Evolutionary conservation across 2,113 vertebrate genomes (phyloP), one percentile per base, ranked within the genome.

Genomic region (Microcebus tavaratra): DNA sequence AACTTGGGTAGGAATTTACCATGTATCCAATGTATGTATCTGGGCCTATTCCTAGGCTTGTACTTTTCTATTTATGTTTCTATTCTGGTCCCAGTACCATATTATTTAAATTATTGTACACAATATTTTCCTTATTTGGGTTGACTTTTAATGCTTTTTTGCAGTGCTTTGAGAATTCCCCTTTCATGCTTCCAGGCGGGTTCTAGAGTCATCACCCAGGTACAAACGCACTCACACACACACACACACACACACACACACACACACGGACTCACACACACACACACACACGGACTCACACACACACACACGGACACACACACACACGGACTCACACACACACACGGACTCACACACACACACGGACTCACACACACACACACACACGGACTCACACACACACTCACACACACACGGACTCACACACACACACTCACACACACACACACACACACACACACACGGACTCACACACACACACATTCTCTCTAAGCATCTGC

Each of bases 171-270:
- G 90, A 59, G 39, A 53, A 23, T 34, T 78, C 21, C 27, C 29
- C 48, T 25, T 57, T 39, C 2, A 34, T 11, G 34, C 15, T 53
- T 73, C 34, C 11, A 75, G 55, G 18, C 0, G 29, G 87, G 45
- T 31, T 20, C 39, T 31, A 5, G 0, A 0, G 29, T 12, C 59
- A 59, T 1, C 1, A 6, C 23, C 68, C 29, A 27, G 9, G 15
- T 31, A 7, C 9, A 31, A 6, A 45, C 0, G 1, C 5, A n/a
- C 42, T 2, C 42, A 39, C 2, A 8, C 7, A 31, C 13, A 65
- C 76, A 53, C 29, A 25, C 31, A 4, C 10, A 31, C 13, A 73
- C 63, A 45, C 34, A n/a, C 39, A 3, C 36, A 39, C 2, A 1
- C 45, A 48, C 45, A 48, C 45, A 48, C 45, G 6, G 10, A 8